Evolutionary conservation across 2,113 vertebrate genomes (phyloP), one percentile per base, ranked within the genome.

Genomic region (Hypomesus transpacificus): DNA sequence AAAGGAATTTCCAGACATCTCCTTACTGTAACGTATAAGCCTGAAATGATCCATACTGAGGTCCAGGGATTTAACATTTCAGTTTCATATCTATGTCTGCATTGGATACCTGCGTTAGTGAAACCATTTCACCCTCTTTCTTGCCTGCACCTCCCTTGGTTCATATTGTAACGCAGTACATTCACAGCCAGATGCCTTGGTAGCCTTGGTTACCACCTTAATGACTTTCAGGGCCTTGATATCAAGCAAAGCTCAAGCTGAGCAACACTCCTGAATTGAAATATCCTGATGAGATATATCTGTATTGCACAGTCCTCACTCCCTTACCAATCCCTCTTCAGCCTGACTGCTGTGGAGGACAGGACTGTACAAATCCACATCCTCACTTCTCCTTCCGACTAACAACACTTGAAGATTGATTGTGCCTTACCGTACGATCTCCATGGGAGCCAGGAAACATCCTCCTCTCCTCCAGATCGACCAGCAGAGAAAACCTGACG

Each of bases 401-500:
- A 64, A 18, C 71, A 70, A 71, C 73, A 24, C 59, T 21, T 70
- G 75, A 76, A 73, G 53, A 74, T 50, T 56, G 67, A 56, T 17
- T 46, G n/a, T 18, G 54, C n/a, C 3, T 5, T 56, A n/a, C 18
- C 1, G 16, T 56, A 65, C 21, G 7, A 68, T 69, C 71, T 78
- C 28, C 76, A 80, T 54, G 84, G 88, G 20, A 59, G 57, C 21
- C 20, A 20, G 21, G 73, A 71, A 39, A 50, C 64, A 13, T 66
- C 69, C 77, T 76, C 56, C 21, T 81, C 81, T 82, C 68, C 86
- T 81, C 52, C 18, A 17, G 79, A 84, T 83, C 73, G 77, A 51
- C 80, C 73, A 71, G 80, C 81, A 74, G 80, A 87, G 73, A 77
- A 78, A 39, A 79, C 73, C 79, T 84, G 84, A 83, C 83, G 86